These are phyloP conservation scores for Coptodon bakossiorum DNA, from an alignment of 2,113 vertebrate species.

Conservation along the genomic window DNA sequence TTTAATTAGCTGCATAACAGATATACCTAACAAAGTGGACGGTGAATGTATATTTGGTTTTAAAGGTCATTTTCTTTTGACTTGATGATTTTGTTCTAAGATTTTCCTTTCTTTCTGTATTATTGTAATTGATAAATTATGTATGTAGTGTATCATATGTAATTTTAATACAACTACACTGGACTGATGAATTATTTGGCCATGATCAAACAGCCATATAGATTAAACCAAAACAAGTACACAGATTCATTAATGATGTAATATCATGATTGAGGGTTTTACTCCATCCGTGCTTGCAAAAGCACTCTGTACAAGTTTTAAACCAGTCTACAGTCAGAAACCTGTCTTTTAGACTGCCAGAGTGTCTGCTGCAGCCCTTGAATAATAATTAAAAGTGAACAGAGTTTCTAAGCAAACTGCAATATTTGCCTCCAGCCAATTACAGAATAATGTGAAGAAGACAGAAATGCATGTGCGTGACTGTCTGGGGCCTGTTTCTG, in stretches of 20 bases:
- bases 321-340: neutral
- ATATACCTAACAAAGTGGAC: neutral
- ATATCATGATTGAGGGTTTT: neutral
- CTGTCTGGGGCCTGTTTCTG: neutral
- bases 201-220: neutral
- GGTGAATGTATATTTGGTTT: neutral
- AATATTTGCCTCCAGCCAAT: neutral
- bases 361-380: neutral
- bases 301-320: neutral
- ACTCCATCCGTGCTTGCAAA: neutral
- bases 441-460: neutral
- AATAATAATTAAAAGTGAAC: constrained; percentile 1
- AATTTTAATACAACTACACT: neutral
- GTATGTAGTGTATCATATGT: neutral
- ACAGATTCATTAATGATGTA: neutral
- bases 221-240: neutral
- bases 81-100: neutral
- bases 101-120: neutral
- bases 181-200: neutral
- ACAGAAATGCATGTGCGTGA: neutral
- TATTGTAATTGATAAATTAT: neutral
- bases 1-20: neutral
- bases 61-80: neutral
- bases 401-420: constrained; percentile 7
- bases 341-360: neutral